These are phyloP conservation scores for Zaprionus camerounensis DNA, from an alignment of 1,140 invertebrate species.

Conservation along the genomic window DNA sequence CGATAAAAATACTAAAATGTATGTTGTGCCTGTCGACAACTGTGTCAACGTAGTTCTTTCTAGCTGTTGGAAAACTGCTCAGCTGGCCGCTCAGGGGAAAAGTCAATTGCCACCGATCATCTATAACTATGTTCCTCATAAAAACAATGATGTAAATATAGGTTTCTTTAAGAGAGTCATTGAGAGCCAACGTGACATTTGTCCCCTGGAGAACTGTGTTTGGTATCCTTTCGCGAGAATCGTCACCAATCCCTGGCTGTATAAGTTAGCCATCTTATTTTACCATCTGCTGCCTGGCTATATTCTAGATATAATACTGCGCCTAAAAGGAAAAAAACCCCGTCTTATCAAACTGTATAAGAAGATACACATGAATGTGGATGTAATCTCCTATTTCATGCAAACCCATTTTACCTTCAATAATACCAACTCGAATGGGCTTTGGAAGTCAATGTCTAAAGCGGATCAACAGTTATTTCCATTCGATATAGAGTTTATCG, in stretches of 20 bases:
- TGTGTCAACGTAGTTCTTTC: conserved; percentile 90
- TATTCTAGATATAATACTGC: conserved; percentile 85
- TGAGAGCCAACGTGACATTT: conserved; percentile 55
- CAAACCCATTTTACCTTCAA: conserved; percentile 88
- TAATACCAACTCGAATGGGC: conserved; percentile 86
- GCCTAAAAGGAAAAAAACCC: conserved; percentile 80
- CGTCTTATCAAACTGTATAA: conserved; percentile 87
- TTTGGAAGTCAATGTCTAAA: conserved; percentile 86
- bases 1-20: conserved; percentile 85
- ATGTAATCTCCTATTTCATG: conserved; percentile 88
- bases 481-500: conserved; percentile 88
- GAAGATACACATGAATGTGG: conserved; percentile 88
- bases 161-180: conserved; percentile 84
- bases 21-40: conserved; percentile 92
- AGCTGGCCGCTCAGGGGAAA: conserved; percentile 81
- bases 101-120: conserved; percentile 84
- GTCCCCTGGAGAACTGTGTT: conserved; percentile 79
- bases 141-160: conserved; percentile 87
- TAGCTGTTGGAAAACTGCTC: conserved; percentile 88
- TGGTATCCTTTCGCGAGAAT: conserved; percentile 85
- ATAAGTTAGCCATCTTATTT: conserved; percentile 84
- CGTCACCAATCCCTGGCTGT: conserved; percentile 74
- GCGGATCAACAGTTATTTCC: conserved; percentile 88
- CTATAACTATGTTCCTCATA: conserved; percentile 89
- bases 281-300: conserved; percentile 87